These are phyloP conservation scores for Vimba vimba DNA, from an alignment of 2,113 vertebrate species.

Conservation along the genomic window DNA sequence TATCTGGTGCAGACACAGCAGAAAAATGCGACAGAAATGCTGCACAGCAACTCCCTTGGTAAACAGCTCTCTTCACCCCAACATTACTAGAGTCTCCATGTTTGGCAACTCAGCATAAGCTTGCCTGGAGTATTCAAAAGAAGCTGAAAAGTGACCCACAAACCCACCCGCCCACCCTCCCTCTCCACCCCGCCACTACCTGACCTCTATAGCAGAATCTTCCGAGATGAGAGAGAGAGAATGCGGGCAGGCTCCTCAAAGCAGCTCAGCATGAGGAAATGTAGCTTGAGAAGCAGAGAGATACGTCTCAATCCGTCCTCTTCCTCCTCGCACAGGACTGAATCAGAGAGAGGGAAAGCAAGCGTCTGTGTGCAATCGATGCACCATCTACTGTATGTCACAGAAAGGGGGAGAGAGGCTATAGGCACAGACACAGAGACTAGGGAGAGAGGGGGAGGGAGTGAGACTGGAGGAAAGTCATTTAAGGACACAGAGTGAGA, in stretches of 20 bases:
- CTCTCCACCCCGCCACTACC: conserved; percentile 54
- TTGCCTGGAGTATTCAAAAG: conserved; percentile 51
- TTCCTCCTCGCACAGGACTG: conserved; percentile 61
- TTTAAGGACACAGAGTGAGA: conserved; percentile 75
- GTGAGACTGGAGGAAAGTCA: conserved; percentile 74
- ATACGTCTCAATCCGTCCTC: conserved; percentile 61
- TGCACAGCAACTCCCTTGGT: conserved; percentile 57
- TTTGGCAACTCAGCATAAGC: conserved; percentile 56
- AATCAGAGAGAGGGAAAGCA: conserved; percentile 63
- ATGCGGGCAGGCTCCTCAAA: conserved; percentile 54
- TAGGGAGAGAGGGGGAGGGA: conserved; percentile 66
- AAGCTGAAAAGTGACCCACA: conserved; percentile 61
- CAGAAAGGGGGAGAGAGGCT: conserved; percentile 63
- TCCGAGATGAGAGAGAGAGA: conserved; percentile 54
- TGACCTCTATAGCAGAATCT: conserved; percentile 62
- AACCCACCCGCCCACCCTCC: conserved; percentile 18
- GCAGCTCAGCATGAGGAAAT: conserved; percentile 55
- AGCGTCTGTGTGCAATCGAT: conserved; percentile 74
- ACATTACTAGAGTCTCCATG: conserved; percentile 53
- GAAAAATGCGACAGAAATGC: conserved; percentile 56
- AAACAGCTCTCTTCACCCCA: conserved; percentile 46
- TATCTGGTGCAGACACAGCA: conserved; percentile 42
- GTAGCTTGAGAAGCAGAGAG: conserved; percentile 54
- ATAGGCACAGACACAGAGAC: conserved; percentile 74
- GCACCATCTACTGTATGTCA: conserved; percentile 77